Base-by-base conservation (phyloP, 2,113 vertebrate genomes). In the Scolopax mira region DNA sequence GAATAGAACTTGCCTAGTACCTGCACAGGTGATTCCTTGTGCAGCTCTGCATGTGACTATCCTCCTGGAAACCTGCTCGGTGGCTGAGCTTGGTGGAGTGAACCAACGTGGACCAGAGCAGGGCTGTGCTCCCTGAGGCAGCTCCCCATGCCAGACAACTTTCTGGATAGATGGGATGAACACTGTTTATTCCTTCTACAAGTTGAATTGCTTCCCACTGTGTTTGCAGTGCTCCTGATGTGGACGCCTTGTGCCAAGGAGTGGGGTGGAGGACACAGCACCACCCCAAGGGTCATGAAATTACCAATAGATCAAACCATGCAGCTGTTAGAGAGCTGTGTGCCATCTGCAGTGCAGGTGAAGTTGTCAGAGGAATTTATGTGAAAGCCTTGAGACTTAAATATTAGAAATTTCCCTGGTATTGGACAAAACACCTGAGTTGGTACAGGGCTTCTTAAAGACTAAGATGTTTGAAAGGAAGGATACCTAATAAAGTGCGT, bases 61-160 rank as follows among this genome's bases (percentile, higher is more conserved):
- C 9, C 35, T 64, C 18, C 19, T 65, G 72, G 23, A 8, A 24
- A 13, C 30, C 25, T 44, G 44, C 13, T 16, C 22, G 0, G 0
- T 28, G 8, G 17, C 70, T 60, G 49, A 2, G 5, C 25, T 64
- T 70, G 39, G 4, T 1, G 2, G 42, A 46, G 22, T 0, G 0
- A 48, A n/a, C 9, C 3, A 3, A 18, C 2, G 1, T 21, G 23
- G 54, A 21, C 5, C 44, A 31, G 3, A 37, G n/a, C 52, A 64
- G 24, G 18, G 33, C 37, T 69, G 39, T 1, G 2, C 33, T 67
- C 3, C 0, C 39, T 19, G 35, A 6, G 3, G 2, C 5, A 8
- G 19, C 2, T 89, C 5, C 9, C 24, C 18, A 13, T 21, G 30
- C 27, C 2, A 1, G 27, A 18, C 46, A 57, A 14, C 2, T 16